Percentiles rank a stretch among this genome's conserved stretches.
Evolutionary conservation across 2,113 vertebrate genomes (phyloP).

Genomic region (Gobius niger): DNA sequence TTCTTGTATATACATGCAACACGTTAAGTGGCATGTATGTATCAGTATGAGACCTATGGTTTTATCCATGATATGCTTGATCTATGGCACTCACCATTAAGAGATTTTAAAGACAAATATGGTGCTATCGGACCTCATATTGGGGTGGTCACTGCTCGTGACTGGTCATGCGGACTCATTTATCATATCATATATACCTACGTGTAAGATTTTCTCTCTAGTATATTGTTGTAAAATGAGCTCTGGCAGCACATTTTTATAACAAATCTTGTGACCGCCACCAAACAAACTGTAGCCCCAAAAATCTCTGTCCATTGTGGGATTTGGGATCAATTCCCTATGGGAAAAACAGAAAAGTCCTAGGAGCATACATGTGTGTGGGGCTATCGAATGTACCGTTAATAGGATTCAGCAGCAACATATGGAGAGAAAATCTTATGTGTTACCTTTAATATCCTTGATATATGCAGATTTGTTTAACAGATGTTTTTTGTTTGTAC

Average conservation of each 20-base stretch:
- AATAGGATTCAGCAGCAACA: constrained; percentile 21
- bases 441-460: constrained; percentile 83
- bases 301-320: constrained; percentile 26
- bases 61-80: constrained; percentile 84
- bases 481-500: constrained; percentile 88
- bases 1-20: constrained; percentile 80
- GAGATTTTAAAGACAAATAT: constrained; percentile 83
- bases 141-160: constrained; percentile 91
- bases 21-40: constrained; percentile 76
- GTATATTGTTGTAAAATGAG: constrained; percentile 30
- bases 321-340: constrained; percentile 56
- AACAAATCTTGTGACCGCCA: constrained; percentile 33
- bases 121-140: constrained; percentile 97
- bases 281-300: constrained; percentile 47
- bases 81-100: constrained; percentile 82
- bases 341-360: constrained; percentile 53
- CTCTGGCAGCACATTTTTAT: constrained; percentile 39
- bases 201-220: constrained; percentile 65
- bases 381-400: constrained; percentile 66
- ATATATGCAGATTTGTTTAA: constrained; percentile 99
- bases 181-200: constrained; percentile 91
- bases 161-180: constrained; percentile 99
- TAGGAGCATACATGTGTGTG: constrained; percentile 51
- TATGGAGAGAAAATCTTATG: constrained; percentile 63
- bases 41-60: constrained; percentile 77